Evolutionary conservation across 1,140 invertebrate genomes (phyloP), one percentile per base, ranked within the genome.

Genomic region (Lordiphosa clarofinis): DNA sequence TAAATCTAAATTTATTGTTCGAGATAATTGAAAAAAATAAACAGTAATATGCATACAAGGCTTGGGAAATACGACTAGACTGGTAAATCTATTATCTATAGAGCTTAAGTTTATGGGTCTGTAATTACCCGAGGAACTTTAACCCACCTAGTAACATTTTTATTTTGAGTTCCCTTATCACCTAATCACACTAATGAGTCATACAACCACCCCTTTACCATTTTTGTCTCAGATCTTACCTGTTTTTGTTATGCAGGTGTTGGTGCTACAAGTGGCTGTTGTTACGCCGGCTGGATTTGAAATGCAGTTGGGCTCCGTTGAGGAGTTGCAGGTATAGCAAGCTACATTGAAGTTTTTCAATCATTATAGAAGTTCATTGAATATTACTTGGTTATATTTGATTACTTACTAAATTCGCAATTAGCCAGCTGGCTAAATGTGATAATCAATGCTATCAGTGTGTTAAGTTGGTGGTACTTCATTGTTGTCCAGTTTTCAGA

Each of bases 111-210:
- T 6, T 28, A 28, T 28, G 24, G 7, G 28, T 1, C 28, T 8
- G 5, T 31, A 31, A 31, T 31, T 31, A 31, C 28, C 28, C 7
- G 7, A 31, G 5, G 28, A 31, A 31, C 28, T 31, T 31, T 31
- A 31, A 8, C 28, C 28, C 6, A 8, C 7, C 21, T 24, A 24
- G 21, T 24, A 24, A 5, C 21, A 5, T 5, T 24, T 5, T 24
- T 24, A 24, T 31, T 31, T 7, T 0, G 6, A 31, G 5, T 8
- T 31, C 6, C 7, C 2, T 31, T 31, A 31, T 31, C 28, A 31
- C 6, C 28, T 8, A 49, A 64, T 63, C 43, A 39, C 47, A 15
- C 2, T 7, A 4, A 54, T 64, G 61, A 66, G 54, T 67, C 64
- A 67, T 38, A 31, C 21, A 4, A 24, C 21, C 21, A 24, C 21